Conservation (phyloP, 2,797 vertebrate genomes). For the Siniperca scherzeri region DNA sequence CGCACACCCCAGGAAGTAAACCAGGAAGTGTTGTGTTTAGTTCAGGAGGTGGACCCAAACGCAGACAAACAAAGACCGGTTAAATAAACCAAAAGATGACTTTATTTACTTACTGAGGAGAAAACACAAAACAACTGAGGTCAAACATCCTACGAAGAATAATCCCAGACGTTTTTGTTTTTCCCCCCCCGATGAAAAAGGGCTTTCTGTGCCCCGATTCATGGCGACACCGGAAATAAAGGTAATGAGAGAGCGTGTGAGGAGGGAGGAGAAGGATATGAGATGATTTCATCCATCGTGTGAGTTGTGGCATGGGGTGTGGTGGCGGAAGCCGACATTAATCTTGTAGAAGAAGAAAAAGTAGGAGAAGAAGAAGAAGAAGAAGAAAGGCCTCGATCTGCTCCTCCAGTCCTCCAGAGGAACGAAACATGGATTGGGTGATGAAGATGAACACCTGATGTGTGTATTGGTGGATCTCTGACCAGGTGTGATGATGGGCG, state of each 20-base stretch:
- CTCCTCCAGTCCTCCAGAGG: background rate
- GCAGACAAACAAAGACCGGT: too few relatives aligned
- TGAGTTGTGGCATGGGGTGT: slow-evolving; percentile 50
- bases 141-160: too few relatives aligned
- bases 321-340: slow-evolving; percentile 52
- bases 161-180: background rate
- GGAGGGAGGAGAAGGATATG: slow-evolving; percentile 31
- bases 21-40: too few relatives aligned
- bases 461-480: background rate
- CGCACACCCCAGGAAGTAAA: too few relatives aligned
- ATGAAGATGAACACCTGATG: background rate
- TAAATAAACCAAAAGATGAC: too few relatives aligned
- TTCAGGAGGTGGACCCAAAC: too few relatives aligned
- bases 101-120: too few relatives aligned
- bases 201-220: slow-evolving; percentile 81
- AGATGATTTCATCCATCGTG: slow-evolving; percentile 72
- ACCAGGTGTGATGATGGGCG: background rate
- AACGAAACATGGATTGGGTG: background rate
- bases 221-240: slow-evolving; percentile 55
- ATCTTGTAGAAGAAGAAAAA: slow-evolving; percentile 50
- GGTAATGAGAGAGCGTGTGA: background rate
- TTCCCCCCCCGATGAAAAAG: slow-evolving; percentile 59
- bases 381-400: background rate
- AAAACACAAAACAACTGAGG: too few relatives aligned
- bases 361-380: background rate